Evolutionary conservation across 2,113 vertebrate genomes (phyloP).

Genomic region (Serilophus lunatus): DNA sequence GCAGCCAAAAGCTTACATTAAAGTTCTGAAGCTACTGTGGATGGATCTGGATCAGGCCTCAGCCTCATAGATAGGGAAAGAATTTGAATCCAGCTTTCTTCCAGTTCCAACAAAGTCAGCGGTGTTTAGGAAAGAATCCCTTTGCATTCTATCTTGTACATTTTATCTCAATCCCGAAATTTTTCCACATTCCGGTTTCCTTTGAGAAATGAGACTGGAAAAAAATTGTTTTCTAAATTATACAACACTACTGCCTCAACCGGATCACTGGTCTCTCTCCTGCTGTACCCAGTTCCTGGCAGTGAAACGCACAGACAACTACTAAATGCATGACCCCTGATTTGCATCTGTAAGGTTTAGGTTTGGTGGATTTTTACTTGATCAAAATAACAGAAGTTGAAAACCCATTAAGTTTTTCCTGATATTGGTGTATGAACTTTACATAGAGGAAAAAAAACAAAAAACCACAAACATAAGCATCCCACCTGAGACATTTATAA

Average conservation of each 20-base stretch:
- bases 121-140: neutral
- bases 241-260: neutral
- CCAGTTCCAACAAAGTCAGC: neutral
- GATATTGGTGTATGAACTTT: neutral
- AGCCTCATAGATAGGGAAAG: neutral
- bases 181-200: neutral
- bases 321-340: neutral
- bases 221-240: neutral
- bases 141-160: neutral
- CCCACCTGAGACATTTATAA: neutral
- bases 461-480: neutral
- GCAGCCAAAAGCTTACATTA: neutral
- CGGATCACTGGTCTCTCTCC: neutral
- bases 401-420: neutral
- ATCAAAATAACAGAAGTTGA: neutral
- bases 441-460: fast-evolving
- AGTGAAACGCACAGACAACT: neutral
- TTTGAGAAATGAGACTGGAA: neutral
- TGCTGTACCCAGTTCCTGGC: neutral
- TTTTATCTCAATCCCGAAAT: neutral
- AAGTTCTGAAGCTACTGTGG: neutral
- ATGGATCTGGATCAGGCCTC: neutral
- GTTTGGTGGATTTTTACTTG: neutral
- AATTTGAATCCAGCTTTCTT: neutral
- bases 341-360: neutral